Evolutionary conservation across 2,888 invertebrate genomes (phyloP).

Genomic region (Carabus problematicus): DNA sequence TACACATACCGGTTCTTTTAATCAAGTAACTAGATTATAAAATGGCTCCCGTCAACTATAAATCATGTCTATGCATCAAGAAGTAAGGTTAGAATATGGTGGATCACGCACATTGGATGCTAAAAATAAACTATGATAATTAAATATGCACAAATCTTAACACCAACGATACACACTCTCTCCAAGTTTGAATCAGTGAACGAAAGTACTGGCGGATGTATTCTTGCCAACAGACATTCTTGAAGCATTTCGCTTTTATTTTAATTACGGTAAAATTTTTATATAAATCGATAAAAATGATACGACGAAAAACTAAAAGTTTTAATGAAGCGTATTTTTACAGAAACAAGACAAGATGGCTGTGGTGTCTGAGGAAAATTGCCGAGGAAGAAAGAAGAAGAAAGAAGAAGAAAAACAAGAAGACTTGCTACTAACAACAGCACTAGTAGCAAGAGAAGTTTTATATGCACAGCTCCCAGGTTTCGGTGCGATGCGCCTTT

Average conservation of each 20-base stretch:
- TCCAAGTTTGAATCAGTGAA: too few relatives aligned
- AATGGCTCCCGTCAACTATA: conserved; percentile 37
- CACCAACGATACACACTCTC: neutral
- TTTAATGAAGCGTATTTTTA: conserved; percentile 38
- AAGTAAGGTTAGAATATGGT: conserved; percentile 38
- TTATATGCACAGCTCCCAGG: conserved; percentile 30
- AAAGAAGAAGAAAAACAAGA: conserved; percentile 8
- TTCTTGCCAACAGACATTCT: too few relatives aligned
- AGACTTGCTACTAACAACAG: conserved; percentile 2
- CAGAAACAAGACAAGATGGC: conserved; percentile 18
- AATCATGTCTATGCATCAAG: conserved; percentile 39
- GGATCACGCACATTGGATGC: conserved; percentile 31
- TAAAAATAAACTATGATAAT: conserved; percentile 27
- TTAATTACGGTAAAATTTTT: conserved; percentile 34
- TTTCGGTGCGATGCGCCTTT: conserved; percentile 21
- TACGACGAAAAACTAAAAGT: conserved; percentile 30
- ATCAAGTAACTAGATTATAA: conserved; percentile 41
- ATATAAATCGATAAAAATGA: conserved; percentile 33
- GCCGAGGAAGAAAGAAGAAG: conserved; percentile 15
- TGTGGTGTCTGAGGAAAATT: conserved; percentile 6
- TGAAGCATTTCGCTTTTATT: conserved; percentile 26
- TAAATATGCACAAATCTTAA: conserved; percentile 7
- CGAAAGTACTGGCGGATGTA: too few relatives aligned
- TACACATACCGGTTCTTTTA: conserved; percentile 15
- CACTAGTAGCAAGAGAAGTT: conserved; percentile 24